A percentile compares a stretch with the other conserved stretches of the same genome.
Conservation (phyloP, 2,888 invertebrate species). For the Caenorhabditis doughertyi region DNA sequence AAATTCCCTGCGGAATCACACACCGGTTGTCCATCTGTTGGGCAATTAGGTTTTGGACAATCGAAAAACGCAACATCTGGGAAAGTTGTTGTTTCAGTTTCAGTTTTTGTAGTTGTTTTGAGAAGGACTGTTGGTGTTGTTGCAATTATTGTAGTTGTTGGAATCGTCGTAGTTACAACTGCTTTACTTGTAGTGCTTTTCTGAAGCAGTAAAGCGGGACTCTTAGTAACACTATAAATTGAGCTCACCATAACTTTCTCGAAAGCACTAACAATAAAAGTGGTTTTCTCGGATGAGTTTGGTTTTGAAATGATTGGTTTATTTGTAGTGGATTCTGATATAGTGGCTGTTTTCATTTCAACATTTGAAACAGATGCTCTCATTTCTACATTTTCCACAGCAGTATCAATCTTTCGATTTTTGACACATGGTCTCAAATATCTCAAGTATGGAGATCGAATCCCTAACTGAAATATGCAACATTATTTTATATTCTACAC, state of each 20-base stretch:
- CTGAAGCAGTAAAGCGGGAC: neutral
- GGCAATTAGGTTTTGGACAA: slow-evolving; percentile 74
- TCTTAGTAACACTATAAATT: neutral
- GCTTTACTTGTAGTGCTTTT: slow-evolving; percentile 36
- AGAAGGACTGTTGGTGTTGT: slow-evolving; percentile 3
- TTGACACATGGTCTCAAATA: slow-evolving; percentile 53
- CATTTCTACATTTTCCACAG: slow-evolving; percentile 60
- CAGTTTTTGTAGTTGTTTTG: neutral
- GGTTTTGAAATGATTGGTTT: neutral
- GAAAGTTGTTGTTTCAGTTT: slow-evolving; percentile 10
- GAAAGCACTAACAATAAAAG: slow-evolving; percentile 58
- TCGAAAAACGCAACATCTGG: slow-evolving; percentile 57
- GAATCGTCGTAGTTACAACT: neutral
- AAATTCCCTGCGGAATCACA: slow-evolving; percentile 69
- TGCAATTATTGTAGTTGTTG: slow-evolving; percentile 8
- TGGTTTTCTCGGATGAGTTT: slow-evolving; percentile 46
- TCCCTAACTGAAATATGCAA: slow-evolving; percentile 48
- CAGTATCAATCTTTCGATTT: slow-evolving; percentile 56
- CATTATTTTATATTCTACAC: neutral
- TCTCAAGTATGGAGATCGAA: slow-evolving; percentile 54
- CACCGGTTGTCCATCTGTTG: slow-evolving; percentile 65
- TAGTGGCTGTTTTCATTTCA: slow-evolving; percentile 10
- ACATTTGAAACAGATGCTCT: slow-evolving; percentile 57
- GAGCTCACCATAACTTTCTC: slow-evolving; percentile 42
- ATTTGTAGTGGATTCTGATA: neutral